Evolutionary conservation across 2,888 invertebrate species (phyloP).

Genomic region (Helleia helle): DNA sequence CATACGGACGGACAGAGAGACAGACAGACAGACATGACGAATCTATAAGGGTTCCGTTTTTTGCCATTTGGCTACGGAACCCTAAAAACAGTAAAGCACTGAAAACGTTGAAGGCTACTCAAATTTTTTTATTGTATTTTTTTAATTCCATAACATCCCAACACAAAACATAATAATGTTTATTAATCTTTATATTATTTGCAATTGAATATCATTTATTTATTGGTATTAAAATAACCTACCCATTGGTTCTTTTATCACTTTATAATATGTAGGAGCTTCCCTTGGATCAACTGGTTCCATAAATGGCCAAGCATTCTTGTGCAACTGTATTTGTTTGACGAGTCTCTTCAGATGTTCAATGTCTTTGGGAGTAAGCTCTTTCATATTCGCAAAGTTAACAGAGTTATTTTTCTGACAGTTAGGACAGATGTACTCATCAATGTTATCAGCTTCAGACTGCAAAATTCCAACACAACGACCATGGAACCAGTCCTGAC

Average conservation of each 20-base stretch:
- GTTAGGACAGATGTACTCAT: conserved; percentile 96
- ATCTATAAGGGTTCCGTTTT: too few relatives aligned
- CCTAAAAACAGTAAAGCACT: too few relatives aligned
- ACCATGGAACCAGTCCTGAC: conserved; percentile 99
- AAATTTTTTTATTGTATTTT: too few relatives aligned
- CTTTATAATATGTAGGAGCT: conserved; percentile 97
- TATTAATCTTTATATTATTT: too few relatives aligned
- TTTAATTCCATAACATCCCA: too few relatives aligned
- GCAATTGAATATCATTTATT: too few relatives aligned
- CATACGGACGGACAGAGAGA: too few relatives aligned
- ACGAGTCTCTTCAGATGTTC: conserved; percentile 88
- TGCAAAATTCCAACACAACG: conserved; percentile 96
- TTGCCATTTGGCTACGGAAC: too few relatives aligned
- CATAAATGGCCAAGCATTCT: conserved; percentile 98
- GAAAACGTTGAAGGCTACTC: too few relatives aligned
- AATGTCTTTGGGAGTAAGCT: conserved; percentile 84
- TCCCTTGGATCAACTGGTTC: conserved; percentile 96
- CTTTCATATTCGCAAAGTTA: conserved; percentile 92
- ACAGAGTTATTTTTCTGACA: conserved; percentile 93
- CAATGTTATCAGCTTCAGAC: conserved; percentile 94
- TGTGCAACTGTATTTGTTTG: conserved; percentile 92
- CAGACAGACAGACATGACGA: too few relatives aligned
- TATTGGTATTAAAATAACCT: too few relatives aligned
- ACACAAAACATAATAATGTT: too few relatives aligned
- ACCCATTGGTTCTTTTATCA: conserved; percentile 98